Evolutionary conservation across 2,797 vertebrate genomes (phyloP).

Genomic region (Centroberyx gerrardi): DNA sequence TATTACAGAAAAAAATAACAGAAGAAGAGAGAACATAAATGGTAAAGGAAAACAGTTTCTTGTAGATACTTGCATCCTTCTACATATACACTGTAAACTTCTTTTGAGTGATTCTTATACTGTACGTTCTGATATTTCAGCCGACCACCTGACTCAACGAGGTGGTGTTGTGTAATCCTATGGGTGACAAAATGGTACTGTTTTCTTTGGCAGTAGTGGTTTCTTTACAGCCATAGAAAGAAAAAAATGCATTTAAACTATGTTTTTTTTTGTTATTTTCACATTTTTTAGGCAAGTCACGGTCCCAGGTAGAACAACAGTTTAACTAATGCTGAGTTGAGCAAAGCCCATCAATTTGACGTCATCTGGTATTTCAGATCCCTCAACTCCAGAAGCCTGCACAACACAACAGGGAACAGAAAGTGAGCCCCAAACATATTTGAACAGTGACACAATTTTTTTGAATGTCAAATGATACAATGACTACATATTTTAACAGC

Average conservation of each 20-base stretch:
- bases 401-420: conserved; percentile 34
- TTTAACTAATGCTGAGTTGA: conserved; percentile 98
- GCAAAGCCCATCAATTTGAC: conserved; percentile 97
- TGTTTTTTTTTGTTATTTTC: conserved; percentile 76
- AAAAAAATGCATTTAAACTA: conserved; percentile 77
- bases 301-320: conserved; percentile 77
- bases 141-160: conserved; percentile 67
- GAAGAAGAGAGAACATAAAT: conserved; percentile 55
- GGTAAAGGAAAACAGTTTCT: conserved; percentile 56
- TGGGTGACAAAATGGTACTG: conserved; percentile 77
- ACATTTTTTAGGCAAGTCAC: conserved; percentile 88
- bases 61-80: conserved; percentile 74
- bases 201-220: conserved; percentile 99
- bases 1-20: conserved; percentile 61
- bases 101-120: conserved; percentile 69
- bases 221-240: conserved; percentile 89
- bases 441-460: neutral
- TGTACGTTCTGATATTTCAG: conserved; percentile 63
- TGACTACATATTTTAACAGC: too few species aligned
- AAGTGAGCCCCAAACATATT: neutral
- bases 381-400: conserved; percentile 95
- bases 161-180: conserved; percentile 79
- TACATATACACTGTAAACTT: conserved; percentile 83
- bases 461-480: neutral
- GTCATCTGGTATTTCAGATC: conserved; percentile 95